Evolutionary conservation across 2,113 vertebrate species (phyloP).

Genomic region (Chaetodon auriga): DNA sequence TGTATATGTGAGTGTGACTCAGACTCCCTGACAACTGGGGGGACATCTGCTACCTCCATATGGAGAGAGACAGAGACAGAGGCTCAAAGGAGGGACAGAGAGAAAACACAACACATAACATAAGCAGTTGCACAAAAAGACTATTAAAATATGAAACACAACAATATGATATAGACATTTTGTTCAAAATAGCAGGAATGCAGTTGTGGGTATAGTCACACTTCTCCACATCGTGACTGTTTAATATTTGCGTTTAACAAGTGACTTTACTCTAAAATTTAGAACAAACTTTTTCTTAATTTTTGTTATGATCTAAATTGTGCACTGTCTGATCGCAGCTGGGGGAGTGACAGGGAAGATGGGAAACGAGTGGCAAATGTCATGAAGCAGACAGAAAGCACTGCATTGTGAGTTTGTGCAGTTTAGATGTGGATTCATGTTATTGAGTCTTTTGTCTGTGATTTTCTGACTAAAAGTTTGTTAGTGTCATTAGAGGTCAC

Average conservation of each 20-base stretch:
- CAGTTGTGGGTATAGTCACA: neutral
- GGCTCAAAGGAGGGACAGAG: slow-evolving; percentile 17
- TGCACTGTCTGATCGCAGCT: neutral
- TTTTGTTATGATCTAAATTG: neutral
- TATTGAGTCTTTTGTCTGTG: neutral
- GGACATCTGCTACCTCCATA: slow-evolving; percentile 78
- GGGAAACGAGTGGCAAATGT: too few species aligned
- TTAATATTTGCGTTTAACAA: neutral
- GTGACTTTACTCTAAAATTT: neutral
- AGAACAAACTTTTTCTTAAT: neutral
- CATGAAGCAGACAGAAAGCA: too few species aligned
- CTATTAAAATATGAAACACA: slow-evolving; percentile 9
- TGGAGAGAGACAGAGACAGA: slow-evolving; percentile 54
- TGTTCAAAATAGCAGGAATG: neutral
- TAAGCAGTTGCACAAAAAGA: slow-evolving; percentile 22
- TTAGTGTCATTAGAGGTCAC: neutral
- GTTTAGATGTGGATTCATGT: too few species aligned
- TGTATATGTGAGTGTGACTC: slow-evolving; percentile 51
- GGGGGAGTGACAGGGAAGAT: neutral
- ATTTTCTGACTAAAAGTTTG: slow-evolving; percentile 6
- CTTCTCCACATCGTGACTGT: neutral
- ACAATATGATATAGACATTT: neutral
- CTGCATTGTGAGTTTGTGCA: too few species aligned
- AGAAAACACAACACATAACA: neutral
- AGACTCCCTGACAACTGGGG: slow-evolving; percentile 68